Evolutionary conservation across 2,113 vertebrate genomes (phyloP).

Genomic region (Girardinichthys multiradiatus): DNA sequence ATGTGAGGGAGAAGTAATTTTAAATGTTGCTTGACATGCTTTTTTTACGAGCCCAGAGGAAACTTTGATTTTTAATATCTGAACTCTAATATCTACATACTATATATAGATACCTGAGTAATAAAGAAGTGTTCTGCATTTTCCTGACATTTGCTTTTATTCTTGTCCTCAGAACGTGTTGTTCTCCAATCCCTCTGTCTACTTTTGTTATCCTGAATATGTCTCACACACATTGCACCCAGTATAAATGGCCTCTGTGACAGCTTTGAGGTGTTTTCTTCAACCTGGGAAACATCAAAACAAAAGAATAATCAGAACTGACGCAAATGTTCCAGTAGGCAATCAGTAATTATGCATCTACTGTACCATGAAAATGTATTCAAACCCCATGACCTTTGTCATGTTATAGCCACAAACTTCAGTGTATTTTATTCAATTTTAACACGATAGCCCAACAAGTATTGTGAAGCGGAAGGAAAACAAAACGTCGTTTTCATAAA

Average conservation of each 20-base stretch:
- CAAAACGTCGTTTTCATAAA: no score
- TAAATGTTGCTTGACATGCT: neutral
- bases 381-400: no score
- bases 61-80: neutral
- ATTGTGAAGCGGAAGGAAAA: no score
- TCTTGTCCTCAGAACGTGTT: rapidly evolving
- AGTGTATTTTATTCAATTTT: no score
- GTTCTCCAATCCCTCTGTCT: neutral
- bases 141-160: slow-evolving; percentile 12
- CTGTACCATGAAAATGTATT: no score
- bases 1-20: neutral
- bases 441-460: no score
- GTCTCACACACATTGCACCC: slow-evolving; percentile 15
- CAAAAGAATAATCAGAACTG: neutral
- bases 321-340: neutral
- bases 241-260: slow-evolving; percentile 58
- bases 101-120: slow-evolving; percentile 81
- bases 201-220: slow-evolving; percentile 31
- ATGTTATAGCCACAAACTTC: no score
- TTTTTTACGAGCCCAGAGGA: neutral
- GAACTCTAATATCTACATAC: no score
- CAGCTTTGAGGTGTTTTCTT: slow-evolving; percentile 68
- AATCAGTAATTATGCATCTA: neutral
- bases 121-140: slow-evolving; percentile 79
- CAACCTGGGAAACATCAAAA: slow-evolving; percentile 66